Conservation (phyloP, 37 sponge, comb jelly and placozoan species). For the Hexactinellida sp. region DNA sequence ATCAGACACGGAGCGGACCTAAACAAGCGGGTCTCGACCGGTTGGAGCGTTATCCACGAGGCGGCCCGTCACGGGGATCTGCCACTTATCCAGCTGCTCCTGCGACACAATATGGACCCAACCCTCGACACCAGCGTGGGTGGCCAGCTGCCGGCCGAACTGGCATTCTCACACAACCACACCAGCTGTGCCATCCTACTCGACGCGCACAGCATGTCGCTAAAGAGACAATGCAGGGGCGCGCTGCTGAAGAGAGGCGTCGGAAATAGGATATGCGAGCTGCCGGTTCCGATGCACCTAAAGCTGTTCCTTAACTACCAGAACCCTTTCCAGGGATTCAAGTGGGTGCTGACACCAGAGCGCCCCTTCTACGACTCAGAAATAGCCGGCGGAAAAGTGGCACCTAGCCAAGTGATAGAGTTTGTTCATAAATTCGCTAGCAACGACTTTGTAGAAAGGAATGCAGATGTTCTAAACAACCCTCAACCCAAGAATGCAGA, state of each 20-base stretch:
- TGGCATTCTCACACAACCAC: neutral
- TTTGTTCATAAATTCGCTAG: neutral
- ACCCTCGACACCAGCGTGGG: neutral
- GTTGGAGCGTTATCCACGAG: neutral
- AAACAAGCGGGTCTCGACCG: neutral
- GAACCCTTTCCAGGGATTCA: neutral
- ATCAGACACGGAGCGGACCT: neutral
- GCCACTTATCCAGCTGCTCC: neutral
- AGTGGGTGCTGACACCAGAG: neutral
- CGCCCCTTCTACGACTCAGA: neutral
- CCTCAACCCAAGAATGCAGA: neutral
- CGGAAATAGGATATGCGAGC: neutral
- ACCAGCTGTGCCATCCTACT: neutral
- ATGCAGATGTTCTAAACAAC: neutral
- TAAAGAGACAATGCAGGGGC: neutral
- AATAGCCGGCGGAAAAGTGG: neutral
- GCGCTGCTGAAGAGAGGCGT: neutral
- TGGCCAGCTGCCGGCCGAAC: neutral
- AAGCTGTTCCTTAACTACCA: neutral
- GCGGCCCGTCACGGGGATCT: neutral
- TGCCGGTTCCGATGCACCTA: neutral
- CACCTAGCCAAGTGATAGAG: neutral
- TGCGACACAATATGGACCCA: neutral
- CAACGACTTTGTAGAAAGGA: slow-evolving; percentile 4
- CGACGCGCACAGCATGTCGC: neutral